Conservation (phyloP, 1,140 invertebrate genomes). For the Drosophila pseudoobscura region DNA sequence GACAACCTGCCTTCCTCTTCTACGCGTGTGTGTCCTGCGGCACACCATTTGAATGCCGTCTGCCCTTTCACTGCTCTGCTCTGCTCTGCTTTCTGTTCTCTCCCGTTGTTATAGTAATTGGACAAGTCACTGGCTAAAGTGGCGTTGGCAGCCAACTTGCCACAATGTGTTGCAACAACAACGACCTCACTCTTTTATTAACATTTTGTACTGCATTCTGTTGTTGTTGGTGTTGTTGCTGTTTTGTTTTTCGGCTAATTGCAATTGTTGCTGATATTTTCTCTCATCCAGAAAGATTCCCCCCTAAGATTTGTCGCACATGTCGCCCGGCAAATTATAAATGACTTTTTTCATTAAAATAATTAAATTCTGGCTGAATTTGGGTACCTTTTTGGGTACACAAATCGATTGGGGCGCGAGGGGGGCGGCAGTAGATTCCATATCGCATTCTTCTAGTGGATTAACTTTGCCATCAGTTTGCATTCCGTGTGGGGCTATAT, state of each 20-base stretch:
- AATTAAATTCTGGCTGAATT: conserved; percentile 10
- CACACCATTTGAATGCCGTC: conserved; percentile 71
- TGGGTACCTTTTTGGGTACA: conserved; percentile 4
- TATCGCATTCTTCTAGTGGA: conserved; percentile 13
- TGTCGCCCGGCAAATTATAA: conserved; percentile 45
- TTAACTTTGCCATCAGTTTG: conserved; percentile 41
- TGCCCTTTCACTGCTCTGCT: conserved; percentile 3
- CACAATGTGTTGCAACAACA: conserved; percentile 13
- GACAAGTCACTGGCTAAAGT: conserved; percentile 75
- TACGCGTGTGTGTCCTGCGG: conserved; percentile 58
- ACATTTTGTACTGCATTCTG: conserved; percentile 44
- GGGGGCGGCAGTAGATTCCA: too few relatives aligned
- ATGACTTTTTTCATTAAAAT: conserved; percentile 70
- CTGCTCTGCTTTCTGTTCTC: neutral
- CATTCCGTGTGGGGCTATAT: conserved; percentile 5
- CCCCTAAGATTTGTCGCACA: conserved; percentile 15
- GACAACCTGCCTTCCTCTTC: conserved; percentile 34
- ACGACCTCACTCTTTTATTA: conserved; percentile 62
- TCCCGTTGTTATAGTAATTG: conserved; percentile 75
- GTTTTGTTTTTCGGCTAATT: conserved; percentile 30
- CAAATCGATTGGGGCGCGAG: too few relatives aligned
- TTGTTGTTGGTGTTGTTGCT: conserved; percentile 9
- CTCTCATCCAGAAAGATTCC: conserved; percentile 30
- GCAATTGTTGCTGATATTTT: conserved; percentile 65
- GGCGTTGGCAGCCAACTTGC: conserved; percentile 59